Conservation (phyloP, 2,888 invertebrate genomes). For the Calliopum simillimum region DNA sequence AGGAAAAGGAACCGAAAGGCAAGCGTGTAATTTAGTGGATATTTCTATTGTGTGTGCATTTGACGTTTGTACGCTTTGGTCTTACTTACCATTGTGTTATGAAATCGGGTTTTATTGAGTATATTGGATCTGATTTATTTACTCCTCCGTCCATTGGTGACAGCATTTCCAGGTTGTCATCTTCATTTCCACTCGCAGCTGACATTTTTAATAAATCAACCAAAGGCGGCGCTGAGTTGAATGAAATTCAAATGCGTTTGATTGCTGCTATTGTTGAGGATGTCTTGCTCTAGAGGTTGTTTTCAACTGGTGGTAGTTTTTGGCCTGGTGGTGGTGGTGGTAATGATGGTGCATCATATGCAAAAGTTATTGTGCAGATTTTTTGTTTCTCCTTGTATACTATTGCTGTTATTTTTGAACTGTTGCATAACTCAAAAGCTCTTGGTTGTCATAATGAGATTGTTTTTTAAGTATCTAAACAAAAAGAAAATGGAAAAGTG, state of each 20-base stretch:
- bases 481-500: no score
- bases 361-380: no score
- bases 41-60: slow-evolving; percentile 11
- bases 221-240: background rate
- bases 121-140: slow-evolving; percentile 79
- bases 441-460: no score
- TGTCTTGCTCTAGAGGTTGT: background rate
- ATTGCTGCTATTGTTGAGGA: background rate
- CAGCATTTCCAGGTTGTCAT: slow-evolving; percentile 68
- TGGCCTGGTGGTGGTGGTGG: no score
- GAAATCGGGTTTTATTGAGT: slow-evolving; percentile 80
- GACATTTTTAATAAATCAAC: slow-evolving; percentile 40
- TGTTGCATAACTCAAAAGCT: no score
- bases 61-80: background rate
- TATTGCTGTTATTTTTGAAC: no score
- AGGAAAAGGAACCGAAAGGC: background rate
- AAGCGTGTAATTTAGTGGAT: background rate
- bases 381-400: no score
- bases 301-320: slow-evolving; percentile 13
- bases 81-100: slow-evolving; percentile 80
- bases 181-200: slow-evolving; percentile 43
- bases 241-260: background rate
- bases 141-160: slow-evolving; percentile 50
- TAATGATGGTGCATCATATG: no score
- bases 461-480: no score